These are phyloP conservation scores for Notamacropus eugenii DNA, from an alignment of 2,797 vertebrate genomes.

Conservation along the genomic window DNA sequence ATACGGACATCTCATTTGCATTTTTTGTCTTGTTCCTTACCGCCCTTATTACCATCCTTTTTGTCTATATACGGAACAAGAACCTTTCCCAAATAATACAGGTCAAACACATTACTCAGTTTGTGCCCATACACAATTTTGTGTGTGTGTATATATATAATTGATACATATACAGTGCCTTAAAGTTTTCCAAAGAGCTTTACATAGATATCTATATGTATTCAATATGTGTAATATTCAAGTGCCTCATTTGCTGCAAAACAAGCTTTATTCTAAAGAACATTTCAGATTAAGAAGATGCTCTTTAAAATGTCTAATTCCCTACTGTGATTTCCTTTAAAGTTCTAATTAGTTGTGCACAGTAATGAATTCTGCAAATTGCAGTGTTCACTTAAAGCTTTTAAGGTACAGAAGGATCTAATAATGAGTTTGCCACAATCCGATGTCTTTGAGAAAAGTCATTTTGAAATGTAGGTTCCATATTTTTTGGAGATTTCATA, in stretches of 20 bases:
- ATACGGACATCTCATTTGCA: constrained; percentile 65
- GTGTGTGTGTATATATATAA: not conserved
- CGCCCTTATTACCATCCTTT: constrained; percentile 56
- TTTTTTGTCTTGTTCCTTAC: constrained; percentile 62
- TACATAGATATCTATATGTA: not conserved
- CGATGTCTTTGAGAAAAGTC: constrained; percentile 34
- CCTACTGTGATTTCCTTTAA: constrained; percentile 72
- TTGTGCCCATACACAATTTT: not conserved
- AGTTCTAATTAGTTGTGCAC: constrained; percentile 77
- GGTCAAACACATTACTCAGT: constrained; percentile 9
- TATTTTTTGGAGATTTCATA: constrained; percentile 57
- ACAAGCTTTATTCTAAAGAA: constrained; percentile 64
- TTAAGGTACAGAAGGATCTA: constrained; percentile 63
- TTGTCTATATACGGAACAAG: constrained; percentile 60
- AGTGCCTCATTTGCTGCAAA: constrained; percentile 38
- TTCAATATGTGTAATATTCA: constrained; percentile 39
- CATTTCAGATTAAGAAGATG: constrained; percentile 61
- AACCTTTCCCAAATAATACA: constrained; percentile 13
- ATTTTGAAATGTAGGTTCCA: constrained; percentile 67
- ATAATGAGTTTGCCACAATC: constrained; percentile 64
- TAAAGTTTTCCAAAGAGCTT: not conserved
- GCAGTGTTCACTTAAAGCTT: constrained; percentile 75
- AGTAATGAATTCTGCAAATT: constrained; percentile 75
- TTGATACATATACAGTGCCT: not conserved
- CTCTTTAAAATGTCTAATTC: constrained; percentile 70